Evolutionary conservation across 2,888 invertebrate genomes (phyloP), one percentile per base, ranked within the genome.

Genomic region (Tachina lurida): DNA sequence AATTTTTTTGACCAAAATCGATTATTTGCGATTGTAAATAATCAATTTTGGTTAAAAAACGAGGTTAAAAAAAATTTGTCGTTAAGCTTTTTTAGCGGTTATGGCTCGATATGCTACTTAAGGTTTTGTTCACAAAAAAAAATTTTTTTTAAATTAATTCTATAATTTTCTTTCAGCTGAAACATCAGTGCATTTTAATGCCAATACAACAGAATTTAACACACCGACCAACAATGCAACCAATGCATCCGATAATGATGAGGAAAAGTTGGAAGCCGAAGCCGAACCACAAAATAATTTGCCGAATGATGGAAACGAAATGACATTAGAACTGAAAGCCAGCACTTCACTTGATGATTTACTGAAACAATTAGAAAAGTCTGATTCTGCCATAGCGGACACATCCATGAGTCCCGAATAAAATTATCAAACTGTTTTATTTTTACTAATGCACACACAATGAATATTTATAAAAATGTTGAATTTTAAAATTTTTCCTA

Each of bases 321-420:
- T 58, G 39, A 8, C 5, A 15, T 17, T 31, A 31, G 43, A 60
- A 31, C 12, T 31, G 10, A 52, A 78, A 62, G 12, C 22, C 2
- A 49, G 56, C 56, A 19, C 49, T 49, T 67, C 77, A 17, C 31
- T 74, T 0, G 60, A 76, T 41, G 62, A 75, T 39, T 49, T 81
- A 31, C 13, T 60, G 41, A 73, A 76, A 62, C 52, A 71, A 45
- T 43, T 83, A 56, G 79, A 79, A 60, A 83, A 79, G 79, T 79
- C 86, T 83, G 86, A 86, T 73, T 86, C 83, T 19, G 86, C 86
- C 79, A 83, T 80, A 83, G 83, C 82, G 63, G 82, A 86, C 60
- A 52, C 47, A 22, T 47, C 83, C 15, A 54, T 79, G 56, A 83
- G 79, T 68, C 62, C 78, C 0, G 60, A 84, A 73, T 71, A 73